Percentiles rank a stretch among this genome's conserved stretches.
phyloP scores from a whole-genome alignment of 1,140 invertebrate species.

The Procambarus clarkii region DNA sequence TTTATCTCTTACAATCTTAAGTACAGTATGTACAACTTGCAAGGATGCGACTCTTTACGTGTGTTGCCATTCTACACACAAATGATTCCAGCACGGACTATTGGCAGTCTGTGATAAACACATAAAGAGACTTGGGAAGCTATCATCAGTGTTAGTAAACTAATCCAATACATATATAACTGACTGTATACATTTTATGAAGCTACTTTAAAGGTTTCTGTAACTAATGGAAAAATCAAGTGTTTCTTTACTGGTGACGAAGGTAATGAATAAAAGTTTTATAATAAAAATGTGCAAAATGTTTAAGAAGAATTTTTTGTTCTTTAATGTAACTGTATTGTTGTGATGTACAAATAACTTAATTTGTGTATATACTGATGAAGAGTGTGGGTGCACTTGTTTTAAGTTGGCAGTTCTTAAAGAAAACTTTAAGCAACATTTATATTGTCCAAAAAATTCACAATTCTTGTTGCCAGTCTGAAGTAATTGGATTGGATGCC shows the following conservation, averaged over 20 bases:
- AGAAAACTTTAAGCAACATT: too few species aligned
- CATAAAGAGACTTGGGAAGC: neutral
- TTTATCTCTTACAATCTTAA: conserved; percentile 46
- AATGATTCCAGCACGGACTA: neutral
- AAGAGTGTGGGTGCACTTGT: neutral
- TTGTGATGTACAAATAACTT: neutral
- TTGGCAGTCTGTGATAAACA: neutral
- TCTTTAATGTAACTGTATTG: neutral
- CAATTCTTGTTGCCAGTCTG: conserved; percentile 6
- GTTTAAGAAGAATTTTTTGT: neutral
- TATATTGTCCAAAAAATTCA: neutral
- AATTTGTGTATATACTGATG: neutral
- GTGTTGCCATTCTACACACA: neutral
- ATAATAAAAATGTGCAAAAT: neutral
- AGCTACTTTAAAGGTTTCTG: neutral
- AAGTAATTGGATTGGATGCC: neutral
- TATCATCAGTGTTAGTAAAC: conserved; percentile 15
- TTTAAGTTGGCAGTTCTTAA: neutral
- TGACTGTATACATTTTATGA: neutral
- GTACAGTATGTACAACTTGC: conserved; percentile 57
- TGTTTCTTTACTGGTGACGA: neutral
- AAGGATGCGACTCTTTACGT: conserved; percentile 46
- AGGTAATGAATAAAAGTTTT: neutral
- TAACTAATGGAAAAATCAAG: neutral
- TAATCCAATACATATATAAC: neutral